Conservation (phyloP, 2,113 vertebrate genomes). For the Aspidoscelis tigris region DNA sequence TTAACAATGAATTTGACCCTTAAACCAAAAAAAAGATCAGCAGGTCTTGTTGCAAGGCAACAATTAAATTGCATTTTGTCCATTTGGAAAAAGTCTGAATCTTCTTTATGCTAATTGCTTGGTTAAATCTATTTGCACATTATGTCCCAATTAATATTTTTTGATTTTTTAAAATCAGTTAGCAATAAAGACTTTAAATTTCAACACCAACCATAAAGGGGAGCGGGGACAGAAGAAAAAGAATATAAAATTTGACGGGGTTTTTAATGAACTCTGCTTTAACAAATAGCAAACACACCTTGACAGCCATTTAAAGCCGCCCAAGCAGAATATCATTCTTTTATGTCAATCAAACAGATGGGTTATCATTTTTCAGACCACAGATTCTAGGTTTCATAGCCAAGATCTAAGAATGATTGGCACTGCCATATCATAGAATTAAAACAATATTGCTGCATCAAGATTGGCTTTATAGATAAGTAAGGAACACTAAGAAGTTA, state of each 20-base stretch:
- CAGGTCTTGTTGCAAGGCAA: neutral
- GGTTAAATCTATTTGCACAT: neutral
- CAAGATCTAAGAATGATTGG: conserved; percentile 25
- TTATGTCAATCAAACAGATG: conserved; percentile 16
- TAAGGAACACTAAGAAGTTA: conserved; percentile 33
- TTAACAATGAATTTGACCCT: no score
- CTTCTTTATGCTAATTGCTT: neutral
- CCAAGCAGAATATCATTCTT: conserved; percentile 19
- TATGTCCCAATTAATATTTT: conserved; percentile 1
- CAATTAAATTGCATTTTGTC: neutral
- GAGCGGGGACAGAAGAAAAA: neutral
- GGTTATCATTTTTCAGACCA: conserved; percentile 41
- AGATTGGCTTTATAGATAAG: conserved; percentile 33
- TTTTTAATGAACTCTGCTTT: neutral
- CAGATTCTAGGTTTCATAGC: conserved; percentile 23
- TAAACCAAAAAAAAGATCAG: no score
- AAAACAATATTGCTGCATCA: conserved; percentile 31
- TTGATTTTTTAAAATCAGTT: neutral
- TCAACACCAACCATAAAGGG: neutral
- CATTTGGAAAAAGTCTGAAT: neutral
- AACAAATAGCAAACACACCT: conserved; percentile 11
- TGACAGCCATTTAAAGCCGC: conserved; percentile 42
- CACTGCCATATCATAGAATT: conserved; percentile 40
- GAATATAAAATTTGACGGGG: neutral
- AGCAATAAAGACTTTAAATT: neutral